Evolutionary conservation across 64 coral and sea anemone species (phyloP).

Genomic region (Anthopleura sola): DNA sequence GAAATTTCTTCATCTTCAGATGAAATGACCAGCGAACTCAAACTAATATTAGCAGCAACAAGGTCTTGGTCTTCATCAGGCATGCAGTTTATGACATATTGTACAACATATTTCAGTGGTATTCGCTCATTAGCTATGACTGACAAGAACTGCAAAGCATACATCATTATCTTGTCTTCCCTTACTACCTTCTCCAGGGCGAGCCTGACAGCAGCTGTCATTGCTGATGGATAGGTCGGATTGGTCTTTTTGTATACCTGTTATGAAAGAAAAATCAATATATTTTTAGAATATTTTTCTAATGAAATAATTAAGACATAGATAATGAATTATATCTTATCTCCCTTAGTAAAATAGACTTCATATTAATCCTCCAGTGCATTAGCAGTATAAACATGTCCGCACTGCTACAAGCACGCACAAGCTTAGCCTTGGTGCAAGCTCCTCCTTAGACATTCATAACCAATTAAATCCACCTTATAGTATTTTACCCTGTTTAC

Average conservation of each 20-base stretch:
- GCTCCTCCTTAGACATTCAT: no score
- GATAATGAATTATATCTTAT: no score
- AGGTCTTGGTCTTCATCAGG: constrained; percentile 35
- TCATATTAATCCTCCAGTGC: no score
- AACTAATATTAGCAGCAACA: not conserved
- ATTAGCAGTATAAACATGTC: no score
- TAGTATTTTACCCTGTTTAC: no score
- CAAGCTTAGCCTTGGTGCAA: no score
- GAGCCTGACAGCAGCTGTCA: constrained; percentile 16
- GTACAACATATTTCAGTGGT: constrained; percentile 16
- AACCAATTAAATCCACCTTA: no score
- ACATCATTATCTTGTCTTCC: constrained; percentile 9
- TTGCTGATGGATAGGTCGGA: not conserved
- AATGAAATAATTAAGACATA: no score
- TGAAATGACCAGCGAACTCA: constrained; percentile 1
- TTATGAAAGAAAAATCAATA: no score
- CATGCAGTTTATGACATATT: constrained; percentile 5
- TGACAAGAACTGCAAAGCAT: constrained; percentile 51
- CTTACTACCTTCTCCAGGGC: constrained; percentile 14
- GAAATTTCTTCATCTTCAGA: not conserved
- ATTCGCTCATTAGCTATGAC: constrained; percentile 31
- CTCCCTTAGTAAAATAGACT: no score
- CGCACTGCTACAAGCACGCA: no score
- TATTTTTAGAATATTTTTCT: no score
- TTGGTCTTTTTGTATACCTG: constrained; percentile 36